phyloP scores from a whole-genome alignment of 2,113 vertebrate genomes.

The Girardinichthys multiradiatus region DNA sequence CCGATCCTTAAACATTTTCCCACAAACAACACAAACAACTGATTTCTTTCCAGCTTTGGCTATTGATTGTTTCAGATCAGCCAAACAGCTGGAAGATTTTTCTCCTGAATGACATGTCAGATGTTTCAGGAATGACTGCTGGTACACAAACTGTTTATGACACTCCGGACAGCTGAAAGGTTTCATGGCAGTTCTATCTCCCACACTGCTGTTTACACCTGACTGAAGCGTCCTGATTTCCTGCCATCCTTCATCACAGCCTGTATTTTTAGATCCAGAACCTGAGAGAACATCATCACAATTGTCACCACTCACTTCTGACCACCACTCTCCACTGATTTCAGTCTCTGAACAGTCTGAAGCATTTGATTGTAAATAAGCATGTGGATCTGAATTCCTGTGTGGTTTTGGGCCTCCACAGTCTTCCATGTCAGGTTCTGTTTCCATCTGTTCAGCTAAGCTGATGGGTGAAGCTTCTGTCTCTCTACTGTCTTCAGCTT shows the following conservation, averaged over 20 bases:
- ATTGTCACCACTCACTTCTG: neutral
- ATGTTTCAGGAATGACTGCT: constrained; percentile 1
- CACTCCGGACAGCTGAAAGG: neutral
- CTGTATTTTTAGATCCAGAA: neutral
- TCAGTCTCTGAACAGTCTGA: constrained; percentile 11
- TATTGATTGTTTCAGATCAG: neutral
- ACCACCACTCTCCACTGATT: neutral
- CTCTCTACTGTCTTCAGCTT: constrained; percentile 7
- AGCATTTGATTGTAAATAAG: neutral
- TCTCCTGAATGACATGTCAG: neutral
- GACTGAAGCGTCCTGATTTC: neutral
- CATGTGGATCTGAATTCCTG: neutral
- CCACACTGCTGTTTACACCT: neutral
- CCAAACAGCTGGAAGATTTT: neutral
- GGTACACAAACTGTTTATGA: neutral
- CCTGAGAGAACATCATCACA: neutral
- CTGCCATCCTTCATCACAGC: neutral
- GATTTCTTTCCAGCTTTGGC: neutral
- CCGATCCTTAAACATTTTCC: neutral
- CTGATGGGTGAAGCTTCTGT: neutral
- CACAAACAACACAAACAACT: neutral
- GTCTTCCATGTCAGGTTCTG: neutral
- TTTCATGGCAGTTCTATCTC: neutral
- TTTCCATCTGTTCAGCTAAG: constrained; percentile 8
- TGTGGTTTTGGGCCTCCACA: constrained; percentile 3